Evolutionary conservation across 2,797 vertebrate species (phyloP).

Genomic region (Phataginus tricuspis): DNA sequence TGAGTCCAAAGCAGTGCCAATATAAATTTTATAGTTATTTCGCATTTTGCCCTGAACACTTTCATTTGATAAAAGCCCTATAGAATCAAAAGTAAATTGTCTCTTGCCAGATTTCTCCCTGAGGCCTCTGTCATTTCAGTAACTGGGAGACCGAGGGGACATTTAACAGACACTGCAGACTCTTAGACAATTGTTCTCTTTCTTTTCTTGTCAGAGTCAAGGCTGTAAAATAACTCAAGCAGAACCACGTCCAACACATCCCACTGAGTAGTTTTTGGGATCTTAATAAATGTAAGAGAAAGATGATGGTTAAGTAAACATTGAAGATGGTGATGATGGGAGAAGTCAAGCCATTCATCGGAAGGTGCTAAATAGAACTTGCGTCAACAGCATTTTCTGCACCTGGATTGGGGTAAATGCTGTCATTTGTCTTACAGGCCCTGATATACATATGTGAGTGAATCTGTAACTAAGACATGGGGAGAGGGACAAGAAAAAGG

Average conservation of each 20-base stretch:
- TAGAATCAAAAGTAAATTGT: not conserved
- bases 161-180: not conserved
- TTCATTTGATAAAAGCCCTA: not conserved
- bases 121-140: not conserved
- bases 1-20: not conserved
- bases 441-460: not conserved
- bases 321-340: not conserved
- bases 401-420: not conserved
- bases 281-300: not conserved
- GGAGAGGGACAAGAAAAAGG: constrained; percentile 22
- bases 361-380: not conserved
- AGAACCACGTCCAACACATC: not conserved
- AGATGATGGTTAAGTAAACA: not conserved
- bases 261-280: not conserved
- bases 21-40: not conserved
- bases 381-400: not conserved
- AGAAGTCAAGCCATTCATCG: not conserved
- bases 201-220: not conserved
- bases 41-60: constrained; percentile 28
- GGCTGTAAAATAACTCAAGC: not conserved
- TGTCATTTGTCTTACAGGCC: not conserved
- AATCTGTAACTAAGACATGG: not conserved
- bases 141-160: not conserved
- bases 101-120: not conserved
- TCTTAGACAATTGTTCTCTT: not conserved